Evolutionary conservation across 2,888 invertebrate species (phyloP), one percentile per base, ranked within the genome.

Genomic region (Mantis religiosa): DNA sequence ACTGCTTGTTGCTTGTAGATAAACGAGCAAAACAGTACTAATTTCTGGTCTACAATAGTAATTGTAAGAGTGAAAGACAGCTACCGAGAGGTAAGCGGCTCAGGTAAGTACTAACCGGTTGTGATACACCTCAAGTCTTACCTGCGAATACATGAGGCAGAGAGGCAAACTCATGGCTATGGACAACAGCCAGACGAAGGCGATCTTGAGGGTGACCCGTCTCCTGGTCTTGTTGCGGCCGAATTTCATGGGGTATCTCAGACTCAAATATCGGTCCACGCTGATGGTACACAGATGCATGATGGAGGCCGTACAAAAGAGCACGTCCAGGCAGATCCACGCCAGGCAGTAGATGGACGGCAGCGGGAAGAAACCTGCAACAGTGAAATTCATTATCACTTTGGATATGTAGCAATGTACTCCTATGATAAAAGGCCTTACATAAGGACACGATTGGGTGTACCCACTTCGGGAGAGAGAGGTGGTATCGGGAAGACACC

Each of bases 271-370:
- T 92, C 99, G 96, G 94, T 99, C 99, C 90, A 99, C 96, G 90
- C 98, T 98, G 92, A 99, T 99, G 83, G 98, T 99, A 92, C 99
- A 99, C 84, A 99, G 95, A 93, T 99, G 99, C 96, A 99, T 97
- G 92, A 99, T 99, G 91, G 98, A 98, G 2, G 99, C 98, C 0
- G 99, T 99, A 93, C 99, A 99, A 92, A 98, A 98, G 1, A 99
- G 94, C 3, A 99, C 99, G 93, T 99, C 99, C 92, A 98, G 95
- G 91, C 98, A 98, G 91, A 98, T 98, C 98, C 98, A 99, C 88
- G 97, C 96, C 91, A 99, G 95, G 93, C 99, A 98, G 93, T 97
- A 97, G 87, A 96, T 96, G 7, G 97, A 96, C 12, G 97, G 96
- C 88, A 97, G 93, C 0, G 97, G 97, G 92, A 97, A 97, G 92